phyloP scores from a whole-genome alignment of 2,797 vertebrate genomes.

The Allobates femoralis region DNA sequence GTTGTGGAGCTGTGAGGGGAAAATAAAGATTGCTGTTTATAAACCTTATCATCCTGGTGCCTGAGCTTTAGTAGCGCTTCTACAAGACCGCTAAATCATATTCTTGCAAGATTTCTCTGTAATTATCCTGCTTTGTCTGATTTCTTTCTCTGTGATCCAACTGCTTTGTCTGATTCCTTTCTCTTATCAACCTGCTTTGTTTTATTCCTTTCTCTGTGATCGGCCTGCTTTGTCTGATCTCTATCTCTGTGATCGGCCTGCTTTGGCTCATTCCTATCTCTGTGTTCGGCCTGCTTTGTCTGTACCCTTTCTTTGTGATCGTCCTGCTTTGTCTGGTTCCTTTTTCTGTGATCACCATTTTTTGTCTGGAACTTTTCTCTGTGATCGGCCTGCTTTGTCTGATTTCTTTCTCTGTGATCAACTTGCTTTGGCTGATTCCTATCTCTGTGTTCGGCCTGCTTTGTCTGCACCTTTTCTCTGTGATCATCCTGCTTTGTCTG shows the following conservation, averaged over 20 bases:
- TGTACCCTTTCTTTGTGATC: not conserved
- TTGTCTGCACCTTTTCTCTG: not conserved
- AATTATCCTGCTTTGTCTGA: not conserved
- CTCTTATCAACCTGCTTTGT: not conserved
- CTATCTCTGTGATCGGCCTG: not conserved
- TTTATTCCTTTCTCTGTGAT: too few relatives aligned
- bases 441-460: not conserved
- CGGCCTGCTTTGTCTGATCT: too few relatives aligned
- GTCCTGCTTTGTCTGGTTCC: not conserved
- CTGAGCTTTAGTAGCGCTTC: too few relatives aligned
- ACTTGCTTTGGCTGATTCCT: not conserved
- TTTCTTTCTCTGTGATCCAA: not conserved
- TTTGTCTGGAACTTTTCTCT: too few relatives aligned
- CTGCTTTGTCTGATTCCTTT: not conserved
- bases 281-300: not conserved
- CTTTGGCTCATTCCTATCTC: not conserved
- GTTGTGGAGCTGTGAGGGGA: too few relatives aligned
- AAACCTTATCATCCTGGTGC: too few relatives aligned
- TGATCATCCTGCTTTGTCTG: not conserved
- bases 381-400: too few relatives aligned
- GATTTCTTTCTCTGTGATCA: not conserved
- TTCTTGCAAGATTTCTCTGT: not conserved
- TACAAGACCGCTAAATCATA: too few relatives aligned
- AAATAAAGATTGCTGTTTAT: too few relatives aligned
- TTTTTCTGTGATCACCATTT: not conserved